Evolutionary conservation across 1,140 invertebrate species (phyloP).

Genomic region (Armadillidium nasatum): DNA sequence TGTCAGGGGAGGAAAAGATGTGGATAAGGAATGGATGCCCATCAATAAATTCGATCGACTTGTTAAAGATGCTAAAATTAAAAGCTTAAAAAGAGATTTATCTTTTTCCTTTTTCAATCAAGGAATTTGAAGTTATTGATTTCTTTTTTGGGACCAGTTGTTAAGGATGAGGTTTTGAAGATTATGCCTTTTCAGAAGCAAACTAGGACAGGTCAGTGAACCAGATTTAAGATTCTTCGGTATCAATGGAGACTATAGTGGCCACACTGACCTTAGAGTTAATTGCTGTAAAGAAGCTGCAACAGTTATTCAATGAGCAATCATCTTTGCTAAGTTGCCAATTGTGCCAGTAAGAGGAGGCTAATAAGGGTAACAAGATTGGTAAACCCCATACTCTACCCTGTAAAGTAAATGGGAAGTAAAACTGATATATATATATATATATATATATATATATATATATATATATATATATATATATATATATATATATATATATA

Average conservation of each 20-base stretch:
- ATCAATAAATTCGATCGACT: conserved; percentile 97
- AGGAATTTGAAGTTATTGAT: conserved; percentile 99
- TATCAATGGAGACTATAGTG: conserved; percentile 93
- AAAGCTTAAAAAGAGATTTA: conserved; percentile 96
- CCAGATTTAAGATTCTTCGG: conserved; percentile 63
- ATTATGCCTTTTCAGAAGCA: conserved; percentile 99
- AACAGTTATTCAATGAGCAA: conserved; percentile 97
- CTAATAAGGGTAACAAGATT: conserved; percentile 99
- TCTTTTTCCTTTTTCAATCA: conserved; percentile 95
- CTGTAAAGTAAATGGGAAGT: no score
- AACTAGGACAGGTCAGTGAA: conserved; percentile 97
- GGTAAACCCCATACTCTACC: no score
- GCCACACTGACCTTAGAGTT: conserved; percentile 96
- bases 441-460: no score
- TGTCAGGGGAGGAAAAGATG: conserved; percentile 69
- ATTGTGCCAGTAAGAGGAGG: conserved; percentile 96
- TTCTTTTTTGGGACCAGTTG: conserved; percentile 81
- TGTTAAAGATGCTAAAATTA: conserved; percentile 94
- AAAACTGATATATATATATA: no score
- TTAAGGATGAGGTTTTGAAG: conserved; percentile 98
- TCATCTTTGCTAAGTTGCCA: conserved; percentile 95
- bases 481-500: no score
- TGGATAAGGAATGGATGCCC: conserved; percentile 96
- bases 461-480: no score
- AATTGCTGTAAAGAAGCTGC: conserved; percentile 99